phyloP scores from a whole-genome alignment of 2,888 invertebrate genomes.

The Orthosia gracilis region DNA sequence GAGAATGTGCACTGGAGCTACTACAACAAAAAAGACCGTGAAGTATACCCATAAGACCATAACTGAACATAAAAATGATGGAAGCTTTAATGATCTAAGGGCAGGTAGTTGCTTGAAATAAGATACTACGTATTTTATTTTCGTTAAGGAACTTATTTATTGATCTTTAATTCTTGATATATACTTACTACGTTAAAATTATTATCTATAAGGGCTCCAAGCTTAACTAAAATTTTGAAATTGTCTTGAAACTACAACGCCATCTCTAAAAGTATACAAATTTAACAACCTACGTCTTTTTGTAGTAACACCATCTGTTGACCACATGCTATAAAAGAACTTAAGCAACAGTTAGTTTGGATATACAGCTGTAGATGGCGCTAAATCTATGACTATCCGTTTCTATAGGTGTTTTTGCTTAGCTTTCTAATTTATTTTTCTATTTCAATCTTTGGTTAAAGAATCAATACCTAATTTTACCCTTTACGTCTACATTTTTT shows the following conservation, averaged over 20 bases:
- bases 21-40: neutral
- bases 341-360: constrained; percentile 12
- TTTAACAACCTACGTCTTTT: neutral
- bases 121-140: neutral
- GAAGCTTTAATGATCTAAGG: neutral
- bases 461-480: too few species aligned
- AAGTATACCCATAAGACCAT: neutral
- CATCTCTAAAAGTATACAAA: neutral
- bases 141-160: neutral
- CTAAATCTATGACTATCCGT: neutral
- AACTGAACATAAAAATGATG: neutral
- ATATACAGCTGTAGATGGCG: constrained; percentile 36
- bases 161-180: neutral
- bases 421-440: too few species aligned
- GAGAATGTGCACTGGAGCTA: neutral
- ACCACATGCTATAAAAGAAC: neutral
- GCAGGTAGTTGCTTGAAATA: neutral
- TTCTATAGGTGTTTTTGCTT: too few species aligned
- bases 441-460: too few species aligned
- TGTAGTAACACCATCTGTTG: constrained; percentile 37
- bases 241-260: constrained; percentile 11
- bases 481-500: too few species aligned
- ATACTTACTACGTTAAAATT: neutral
- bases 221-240: neutral
- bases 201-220: neutral